These are phyloP conservation scores for Anguilla anguilla DNA, from an alignment of 2,797 vertebrate species.

Conservation along the genomic window DNA sequence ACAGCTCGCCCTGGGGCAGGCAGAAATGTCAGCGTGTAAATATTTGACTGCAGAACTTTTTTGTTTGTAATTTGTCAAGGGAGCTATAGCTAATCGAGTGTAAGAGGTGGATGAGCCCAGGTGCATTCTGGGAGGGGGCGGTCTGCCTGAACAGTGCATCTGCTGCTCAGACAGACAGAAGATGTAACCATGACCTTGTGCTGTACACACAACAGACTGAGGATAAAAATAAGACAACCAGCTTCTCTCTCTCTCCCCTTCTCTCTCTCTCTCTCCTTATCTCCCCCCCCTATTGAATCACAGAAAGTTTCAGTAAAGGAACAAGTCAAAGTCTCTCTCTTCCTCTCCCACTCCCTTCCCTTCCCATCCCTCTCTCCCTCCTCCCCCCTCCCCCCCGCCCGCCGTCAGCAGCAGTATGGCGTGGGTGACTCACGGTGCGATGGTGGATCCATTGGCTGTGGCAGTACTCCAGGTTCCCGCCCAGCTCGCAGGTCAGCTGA, in stretches of 20 bases:
- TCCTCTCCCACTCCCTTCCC: too few species aligned
- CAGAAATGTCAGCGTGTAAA: too few species aligned
- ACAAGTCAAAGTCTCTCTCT: too few species aligned
- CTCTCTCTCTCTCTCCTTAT: too few species aligned
- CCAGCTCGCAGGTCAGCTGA: conserved; percentile 87
- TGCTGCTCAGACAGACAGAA: background rate
- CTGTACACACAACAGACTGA: background rate
- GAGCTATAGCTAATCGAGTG: background rate
- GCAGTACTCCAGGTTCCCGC: conserved; percentile 86
- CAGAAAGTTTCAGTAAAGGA: too few species aligned
- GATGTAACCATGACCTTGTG: background rate
- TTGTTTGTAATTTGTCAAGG: background rate
- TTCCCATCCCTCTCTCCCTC: too few species aligned
- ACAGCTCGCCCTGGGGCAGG: too few species aligned
- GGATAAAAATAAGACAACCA: background rate
- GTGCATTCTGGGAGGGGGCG: background rate
- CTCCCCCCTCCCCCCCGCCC: too few species aligned
- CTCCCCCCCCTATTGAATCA: too few species aligned
- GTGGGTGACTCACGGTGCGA: conserved; percentile 81
- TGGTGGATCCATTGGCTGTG: conserved; percentile 94
- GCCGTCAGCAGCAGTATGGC: too few species aligned
- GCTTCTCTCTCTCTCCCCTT: background rate
- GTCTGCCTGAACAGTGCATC: background rate
- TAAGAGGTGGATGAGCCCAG: background rate
- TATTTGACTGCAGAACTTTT: background rate